phyloP scores from a whole-genome alignment of 2,888 invertebrate genomes.

The Lasioglossum malachurum region DNA sequence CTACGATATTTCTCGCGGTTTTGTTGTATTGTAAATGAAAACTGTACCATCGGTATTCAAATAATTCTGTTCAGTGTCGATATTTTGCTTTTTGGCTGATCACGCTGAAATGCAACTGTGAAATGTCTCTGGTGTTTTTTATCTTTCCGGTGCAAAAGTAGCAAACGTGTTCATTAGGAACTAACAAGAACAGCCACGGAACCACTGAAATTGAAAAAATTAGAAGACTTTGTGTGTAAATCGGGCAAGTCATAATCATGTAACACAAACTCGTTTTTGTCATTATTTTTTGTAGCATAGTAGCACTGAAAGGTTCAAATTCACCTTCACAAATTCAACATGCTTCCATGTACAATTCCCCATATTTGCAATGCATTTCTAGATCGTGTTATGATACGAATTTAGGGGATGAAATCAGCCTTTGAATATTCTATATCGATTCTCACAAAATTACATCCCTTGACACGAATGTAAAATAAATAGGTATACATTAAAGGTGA shows the following conservation, averaged over 20 bases:
- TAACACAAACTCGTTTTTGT: background rate
- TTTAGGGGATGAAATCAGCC: background rate
- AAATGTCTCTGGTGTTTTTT: background rate
- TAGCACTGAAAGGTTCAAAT: background rate
- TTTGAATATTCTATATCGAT: background rate
- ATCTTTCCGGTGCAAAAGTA: background rate
- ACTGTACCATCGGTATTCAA: too few relatives aligned
- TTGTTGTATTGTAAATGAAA: too few relatives aligned
- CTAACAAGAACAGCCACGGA: background rate
- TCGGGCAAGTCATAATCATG: background rate
- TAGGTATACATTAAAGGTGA: background rate
- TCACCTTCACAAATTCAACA: background rate
- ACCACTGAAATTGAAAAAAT: background rate
- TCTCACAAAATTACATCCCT: too few relatives aligned
- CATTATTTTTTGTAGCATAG: background rate
- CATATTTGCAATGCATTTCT: background rate
- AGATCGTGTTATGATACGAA: background rate
- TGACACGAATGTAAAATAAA: background rate
- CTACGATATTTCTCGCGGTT: background rate
- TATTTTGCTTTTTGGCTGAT: too few relatives aligned
- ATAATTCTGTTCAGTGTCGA: too few relatives aligned
- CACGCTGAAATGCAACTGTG: background rate
- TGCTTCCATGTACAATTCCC: background rate
- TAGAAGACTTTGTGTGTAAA: background rate
- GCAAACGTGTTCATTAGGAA: background rate